Evolutionary conservation across 2,888 invertebrate genomes (phyloP), one percentile per base, ranked within the genome.

Genomic region (Pyrrhosoma nymphula): DNA sequence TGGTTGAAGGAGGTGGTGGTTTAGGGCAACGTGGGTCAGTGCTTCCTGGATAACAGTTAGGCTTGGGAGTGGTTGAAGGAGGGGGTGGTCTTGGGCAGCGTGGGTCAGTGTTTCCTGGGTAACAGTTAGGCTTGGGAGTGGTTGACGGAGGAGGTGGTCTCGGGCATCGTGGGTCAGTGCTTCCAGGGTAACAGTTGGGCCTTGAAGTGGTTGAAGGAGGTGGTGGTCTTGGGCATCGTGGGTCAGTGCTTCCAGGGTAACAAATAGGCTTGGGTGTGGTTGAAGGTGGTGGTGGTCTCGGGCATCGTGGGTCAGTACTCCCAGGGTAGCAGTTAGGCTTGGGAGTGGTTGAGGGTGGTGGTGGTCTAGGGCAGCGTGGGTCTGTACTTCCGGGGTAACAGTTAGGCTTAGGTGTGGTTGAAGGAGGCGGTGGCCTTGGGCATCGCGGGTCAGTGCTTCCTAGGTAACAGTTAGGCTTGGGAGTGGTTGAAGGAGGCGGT

Each of bases 21-120:
- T 63, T 82, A 4, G 96, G 96, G 90, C 96, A 96, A 20, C 96
- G 95, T 0, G 96, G 96, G 95, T 96, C 96, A 8, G 90, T 95
- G 18, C 95, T 96, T 35, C 97, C 97, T 3, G 96, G 96, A 91
- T 96, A 96, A 95, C 97, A 97, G 10, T 96, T 96, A 8, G 96
- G 96, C 96, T 96, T 96, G 0, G 95, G 90, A n/a, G 96, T 95
- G 35, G 96, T 47, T 69, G 95, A 90, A 96, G 96, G 12, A 96
- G 95, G 95, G 96, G 95, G 95, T 14, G 95, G 60, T 4, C 96
- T 47, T 0, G 96, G 95, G 90, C 96, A 96, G 26, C 96, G 90
- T 18, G 96, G 96, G 96, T 96, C 95, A 96, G 96, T 95, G 96
- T 96, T 96, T 55, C 97, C 97, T 2, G 96, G 96, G 91, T 96